Percentiles rank a stretch among this genome's conserved stretches.
phyloP scores from a whole-genome alignment of 2,113 vertebrate species.

The Gila orcuttii region DNA sequence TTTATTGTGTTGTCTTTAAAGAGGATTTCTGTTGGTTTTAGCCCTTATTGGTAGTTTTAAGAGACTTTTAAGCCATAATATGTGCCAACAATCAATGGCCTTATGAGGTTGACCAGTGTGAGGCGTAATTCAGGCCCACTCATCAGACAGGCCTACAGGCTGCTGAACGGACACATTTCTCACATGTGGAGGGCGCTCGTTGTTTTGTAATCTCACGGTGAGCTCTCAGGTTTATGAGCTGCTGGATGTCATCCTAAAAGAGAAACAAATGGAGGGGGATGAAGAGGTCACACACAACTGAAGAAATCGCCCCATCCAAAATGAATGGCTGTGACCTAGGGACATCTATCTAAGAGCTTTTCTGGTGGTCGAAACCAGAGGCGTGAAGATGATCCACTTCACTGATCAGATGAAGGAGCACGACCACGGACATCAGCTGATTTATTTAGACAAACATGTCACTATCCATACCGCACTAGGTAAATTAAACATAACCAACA shows the following conservation, averaged over 20 bases:
- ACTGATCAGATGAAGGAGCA: neutral
- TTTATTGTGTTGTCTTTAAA: neutral
- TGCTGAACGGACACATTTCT: slow-evolving; percentile 14
- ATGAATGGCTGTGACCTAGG: neutral
- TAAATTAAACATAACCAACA: slow-evolving; percentile 34
- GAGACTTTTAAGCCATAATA: neutral
- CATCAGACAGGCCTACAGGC: slow-evolving; percentile 5
- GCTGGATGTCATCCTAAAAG: slow-evolving; percentile 27
- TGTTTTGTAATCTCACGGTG: neutral
- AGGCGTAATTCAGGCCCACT: neutral
- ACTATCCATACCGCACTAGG: neutral
- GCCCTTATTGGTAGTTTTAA: neutral
- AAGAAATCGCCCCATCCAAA: neutral
- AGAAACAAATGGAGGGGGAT: slow-evolving; percentile 12
- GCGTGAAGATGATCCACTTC: slow-evolving; percentile 15
- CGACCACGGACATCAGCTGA: neutral
- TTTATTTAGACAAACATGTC: slow-evolving; percentile 28
- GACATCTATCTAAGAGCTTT: slow-evolving; percentile 23
- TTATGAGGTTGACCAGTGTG: slow-evolving; percentile 11
- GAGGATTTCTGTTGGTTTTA: neutral
- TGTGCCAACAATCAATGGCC: neutral
- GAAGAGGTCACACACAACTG: neutral
- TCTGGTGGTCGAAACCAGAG: neutral
- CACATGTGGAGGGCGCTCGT: neutral
- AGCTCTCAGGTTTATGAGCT: slow-evolving; percentile 13